Evolutionary conservation across 2,113 vertebrate species (phyloP).

Genomic region (Micromys minutus): DNA sequence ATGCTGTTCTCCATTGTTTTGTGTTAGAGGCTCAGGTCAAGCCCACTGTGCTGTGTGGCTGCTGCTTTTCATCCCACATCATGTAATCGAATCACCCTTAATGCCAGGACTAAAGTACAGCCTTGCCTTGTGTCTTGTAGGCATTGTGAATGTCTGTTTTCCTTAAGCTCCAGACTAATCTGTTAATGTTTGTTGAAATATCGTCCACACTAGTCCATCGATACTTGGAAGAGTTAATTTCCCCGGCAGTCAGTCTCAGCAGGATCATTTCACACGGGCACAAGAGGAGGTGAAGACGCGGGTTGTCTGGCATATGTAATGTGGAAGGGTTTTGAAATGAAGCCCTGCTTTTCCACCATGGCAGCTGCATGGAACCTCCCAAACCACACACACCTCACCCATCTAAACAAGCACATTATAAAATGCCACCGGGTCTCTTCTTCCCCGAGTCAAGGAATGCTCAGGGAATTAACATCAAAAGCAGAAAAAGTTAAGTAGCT

Average conservation of each 20-base stretch:
- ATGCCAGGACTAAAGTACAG: conserved; percentile 8
- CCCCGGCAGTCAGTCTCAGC: neutral
- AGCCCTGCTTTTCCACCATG: neutral
- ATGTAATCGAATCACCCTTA: conserved; percentile 49
- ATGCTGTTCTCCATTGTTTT: neutral
- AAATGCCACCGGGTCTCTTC: conserved; percentile 36
- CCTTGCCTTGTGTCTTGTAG: conserved; percentile 26
- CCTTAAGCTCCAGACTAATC: conserved; percentile 49
- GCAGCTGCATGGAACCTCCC: neutral
- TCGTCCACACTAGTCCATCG: conserved; percentile 34
- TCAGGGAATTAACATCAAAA: conserved; percentile 77
- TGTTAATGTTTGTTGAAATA: conserved; percentile 57
- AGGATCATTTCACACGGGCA: conserved; percentile 45
- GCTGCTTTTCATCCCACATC: conserved; percentile 13
- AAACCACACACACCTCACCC: neutral
- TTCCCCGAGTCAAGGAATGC: conserved; percentile 60
- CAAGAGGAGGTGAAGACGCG: neutral
- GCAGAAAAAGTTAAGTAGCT: conserved; percentile 78
- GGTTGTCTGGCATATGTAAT: conserved; percentile 8
- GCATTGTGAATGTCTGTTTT: conserved; percentile 24
- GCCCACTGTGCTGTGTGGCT: no score
- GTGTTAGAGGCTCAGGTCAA: neutral
- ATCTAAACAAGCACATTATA: conserved; percentile 64
- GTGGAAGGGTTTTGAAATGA: neutral
- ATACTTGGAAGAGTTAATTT: conserved; percentile 63